These are phyloP conservation scores for Coranthus polyacanthus DNA, from an alignment of 2,797 vertebrate species.

Conservation along the genomic window DNA sequence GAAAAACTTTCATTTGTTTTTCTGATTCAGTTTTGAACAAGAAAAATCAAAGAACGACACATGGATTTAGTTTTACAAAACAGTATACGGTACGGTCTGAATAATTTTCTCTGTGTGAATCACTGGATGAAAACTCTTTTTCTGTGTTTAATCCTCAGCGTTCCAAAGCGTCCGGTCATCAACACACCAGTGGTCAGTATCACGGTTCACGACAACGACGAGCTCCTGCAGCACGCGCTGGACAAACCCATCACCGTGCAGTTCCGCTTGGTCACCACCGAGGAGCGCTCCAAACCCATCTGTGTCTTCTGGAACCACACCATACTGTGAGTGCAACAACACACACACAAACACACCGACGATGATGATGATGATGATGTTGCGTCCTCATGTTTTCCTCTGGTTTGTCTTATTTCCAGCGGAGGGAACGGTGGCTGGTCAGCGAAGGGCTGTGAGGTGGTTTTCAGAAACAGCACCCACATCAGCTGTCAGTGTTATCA, in stretches of 20 bases:
- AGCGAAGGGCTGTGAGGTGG: slow-evolving; percentile 93
- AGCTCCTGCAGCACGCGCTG: slow-evolving; percentile 83
- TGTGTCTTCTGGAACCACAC: slow-evolving; percentile 98
- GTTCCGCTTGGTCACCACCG: slow-evolving; percentile 92
- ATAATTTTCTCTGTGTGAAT: no score
- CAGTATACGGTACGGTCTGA: no score
- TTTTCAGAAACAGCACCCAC: slow-evolving; percentile 93
- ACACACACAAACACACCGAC: not conserved
- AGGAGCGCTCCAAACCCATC: slow-evolving; percentile 96
- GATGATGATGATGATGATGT: not conserved
- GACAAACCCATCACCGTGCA: slow-evolving; percentile 94
- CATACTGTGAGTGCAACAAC: slow-evolving; percentile 87
- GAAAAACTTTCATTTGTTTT: no score
- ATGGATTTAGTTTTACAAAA: no score
- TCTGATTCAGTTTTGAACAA: no score
- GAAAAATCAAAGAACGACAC: no score
- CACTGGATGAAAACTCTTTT: not conserved
- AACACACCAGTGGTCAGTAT: slow-evolving; percentile 96
- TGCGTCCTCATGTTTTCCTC: not conserved
- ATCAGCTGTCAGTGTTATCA: slow-evolving; percentile 97
- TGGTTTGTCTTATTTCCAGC: slow-evolving; percentile 67
- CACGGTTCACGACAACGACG: slow-evolving; percentile 89
- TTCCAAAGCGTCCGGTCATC: slow-evolving; percentile 95
- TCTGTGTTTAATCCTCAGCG: slow-evolving; percentile 75
- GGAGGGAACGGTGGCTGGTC: slow-evolving; percentile 91